Base-by-base conservation (phyloP, 2,797 vertebrate species). In the Xyrichtys novacula region DNA sequence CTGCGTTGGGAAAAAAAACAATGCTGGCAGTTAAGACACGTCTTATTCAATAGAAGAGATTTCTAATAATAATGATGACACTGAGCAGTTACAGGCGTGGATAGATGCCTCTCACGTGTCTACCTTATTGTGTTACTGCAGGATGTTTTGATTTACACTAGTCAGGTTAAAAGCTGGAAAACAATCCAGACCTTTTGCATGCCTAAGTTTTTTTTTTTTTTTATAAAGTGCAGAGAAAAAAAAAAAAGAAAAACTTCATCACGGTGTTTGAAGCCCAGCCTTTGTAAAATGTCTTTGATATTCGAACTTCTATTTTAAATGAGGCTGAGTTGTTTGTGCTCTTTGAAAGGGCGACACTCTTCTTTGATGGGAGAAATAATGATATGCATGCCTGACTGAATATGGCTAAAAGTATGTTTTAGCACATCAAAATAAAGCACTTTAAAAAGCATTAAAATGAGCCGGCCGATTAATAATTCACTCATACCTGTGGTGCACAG, bases 391-490 rank as follows among this genome's bases (percentile, higher is more conserved):
- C 86, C 91, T 93, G 89, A 92, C 91, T 93, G 92, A 93, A 94
- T 93, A 93, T 93, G 92, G 92, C 91, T 93, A 93, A 94, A 94
- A 94, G 93, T 94, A 92, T 93, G 92, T 93, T 94, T 93, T 94
- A 94, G 93, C 93, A 93, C 93, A 92, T 94, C 92, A 94, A 94
- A 94, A 94, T 94, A 93, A 94, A 93, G 93, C 92, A 93, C 93
- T 93, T 93, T 93, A 92, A 94, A 94, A 94, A 93, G 93, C 94
- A 93, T 94, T 94, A 92, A 93, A 95, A 94, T 93, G 92, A 95
- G 93, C 92, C 74, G 91, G 81, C 71, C 85, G 91, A 94, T 95
- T 94, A 95, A 95, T 94, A 94, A 95, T 95, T 95, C 92, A 95
- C 91, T 88, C 90, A 80, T 95, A 95, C 94, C 93, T 95, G 93